Evolutionary conservation across 2,113 vertebrate genomes (phyloP).

Genomic region (Amblyornis subalaris): DNA sequence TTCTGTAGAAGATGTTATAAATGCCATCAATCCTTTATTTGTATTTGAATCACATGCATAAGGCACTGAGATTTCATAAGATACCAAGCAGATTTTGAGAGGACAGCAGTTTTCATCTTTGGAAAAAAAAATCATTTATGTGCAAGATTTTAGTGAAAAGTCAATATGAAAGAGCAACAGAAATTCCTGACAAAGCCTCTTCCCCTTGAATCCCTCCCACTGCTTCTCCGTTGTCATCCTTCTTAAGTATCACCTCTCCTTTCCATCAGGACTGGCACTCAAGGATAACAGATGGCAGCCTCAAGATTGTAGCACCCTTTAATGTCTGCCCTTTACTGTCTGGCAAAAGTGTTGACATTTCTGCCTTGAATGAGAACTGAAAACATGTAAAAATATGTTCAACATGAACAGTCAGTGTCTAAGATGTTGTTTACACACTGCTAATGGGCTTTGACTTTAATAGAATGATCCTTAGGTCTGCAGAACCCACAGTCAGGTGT

Average conservation of each 20-base stretch:
- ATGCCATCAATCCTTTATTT: slow-evolving; percentile 55
- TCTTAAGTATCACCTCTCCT: slow-evolving; percentile 69
- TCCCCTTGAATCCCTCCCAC: slow-evolving; percentile 29
- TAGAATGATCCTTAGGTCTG: slow-evolving; percentile 53
- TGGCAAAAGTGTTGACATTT: slow-evolving; percentile 79
- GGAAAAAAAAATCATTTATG: neutral
- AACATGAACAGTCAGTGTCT: slow-evolving; percentile 69
- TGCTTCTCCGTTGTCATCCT: slow-evolving; percentile 63
- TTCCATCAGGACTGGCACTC: slow-evolving; percentile 71
- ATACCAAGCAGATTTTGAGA: slow-evolving; percentile 46
- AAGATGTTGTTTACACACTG: slow-evolving; percentile 66
- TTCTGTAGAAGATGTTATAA: slow-evolving; percentile 61
- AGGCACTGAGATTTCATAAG: slow-evolving; percentile 33
- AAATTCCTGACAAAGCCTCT: slow-evolving; percentile 43
- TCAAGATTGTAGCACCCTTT: slow-evolving; percentile 76
- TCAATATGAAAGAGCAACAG: slow-evolving; percentile 40
- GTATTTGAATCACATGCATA: slow-evolving; percentile 60
- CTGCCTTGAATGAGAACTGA: slow-evolving; percentile 75
- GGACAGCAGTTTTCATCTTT: slow-evolving; percentile 37
- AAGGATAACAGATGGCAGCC: slow-evolving; percentile 74
- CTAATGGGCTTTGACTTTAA: slow-evolving; percentile 65
- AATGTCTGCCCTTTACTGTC: slow-evolving; percentile 74
- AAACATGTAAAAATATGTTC: slow-evolving; percentile 74
- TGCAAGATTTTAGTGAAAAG: slow-evolving; percentile 35
- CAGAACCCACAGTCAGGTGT: slow-evolving; percentile 52